phyloP scores from a whole-genome alignment of 2,888 invertebrate species.

The Aphrophora alni region DNA sequence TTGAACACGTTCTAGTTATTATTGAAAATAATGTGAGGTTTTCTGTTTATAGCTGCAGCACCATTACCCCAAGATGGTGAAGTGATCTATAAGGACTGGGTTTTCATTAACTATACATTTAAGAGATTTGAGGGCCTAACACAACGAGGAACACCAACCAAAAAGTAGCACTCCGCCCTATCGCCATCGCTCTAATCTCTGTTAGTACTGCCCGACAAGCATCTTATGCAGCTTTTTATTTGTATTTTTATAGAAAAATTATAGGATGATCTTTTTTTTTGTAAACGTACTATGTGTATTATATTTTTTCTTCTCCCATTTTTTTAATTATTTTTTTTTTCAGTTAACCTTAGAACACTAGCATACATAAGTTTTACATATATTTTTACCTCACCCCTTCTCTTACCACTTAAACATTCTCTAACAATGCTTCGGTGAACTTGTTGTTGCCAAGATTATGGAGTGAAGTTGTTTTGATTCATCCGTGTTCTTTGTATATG shows the following conservation, averaged over 20 bases:
- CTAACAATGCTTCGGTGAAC: too few relatives aligned
- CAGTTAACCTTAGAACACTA: not conserved
- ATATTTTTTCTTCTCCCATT: not conserved
- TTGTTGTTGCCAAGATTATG: too few relatives aligned
- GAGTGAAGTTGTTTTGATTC: too few relatives aligned
- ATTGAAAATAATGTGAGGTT: too few relatives aligned
- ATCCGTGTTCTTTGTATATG: too few relatives aligned
- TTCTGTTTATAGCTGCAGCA: conserved; percentile 73
- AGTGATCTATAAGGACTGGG: conserved; percentile 96
- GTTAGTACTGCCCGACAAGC: conserved; percentile 18
- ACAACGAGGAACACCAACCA: conserved; percentile 83
- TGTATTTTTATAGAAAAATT: conserved; percentile 20
- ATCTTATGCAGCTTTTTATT: conserved; percentile 20
- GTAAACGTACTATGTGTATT: not conserved
- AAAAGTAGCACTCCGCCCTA: conserved; percentile 64
- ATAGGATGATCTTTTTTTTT: not conserved
- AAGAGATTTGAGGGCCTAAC: conserved; percentile 98
- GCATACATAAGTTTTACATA: too few relatives aligned
- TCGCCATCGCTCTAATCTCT: not conserved
- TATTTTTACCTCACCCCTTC: too few relatives aligned
- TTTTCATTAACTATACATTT: conserved; percentile 99
- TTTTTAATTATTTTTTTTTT: not conserved
- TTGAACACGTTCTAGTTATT: too few relatives aligned
- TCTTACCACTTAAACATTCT: too few relatives aligned
- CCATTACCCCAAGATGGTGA: conserved; percentile 90